Evolutionary conservation across 2,888 invertebrate species (phyloP).

Genomic region (Cheiracanthium punctorium): DNA sequence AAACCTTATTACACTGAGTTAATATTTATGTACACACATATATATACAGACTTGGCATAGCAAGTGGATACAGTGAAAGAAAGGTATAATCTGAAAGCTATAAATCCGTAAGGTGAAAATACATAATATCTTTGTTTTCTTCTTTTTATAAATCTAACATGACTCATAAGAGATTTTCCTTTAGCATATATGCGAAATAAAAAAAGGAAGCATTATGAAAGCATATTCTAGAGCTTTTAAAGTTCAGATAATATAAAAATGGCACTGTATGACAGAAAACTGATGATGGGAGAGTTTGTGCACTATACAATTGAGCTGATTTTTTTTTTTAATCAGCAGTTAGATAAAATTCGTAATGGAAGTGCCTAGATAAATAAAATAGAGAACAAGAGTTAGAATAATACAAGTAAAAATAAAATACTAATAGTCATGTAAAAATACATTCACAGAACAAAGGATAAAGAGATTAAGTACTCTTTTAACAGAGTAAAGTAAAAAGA

Average conservation of each 20-base stretch:
- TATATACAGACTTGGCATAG: background rate
- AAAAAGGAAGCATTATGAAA: background rate
- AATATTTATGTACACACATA: conserved; percentile 5
- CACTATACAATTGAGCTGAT: background rate
- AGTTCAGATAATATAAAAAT: background rate
- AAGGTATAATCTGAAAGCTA: too few relatives aligned
- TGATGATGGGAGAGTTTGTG: background rate
- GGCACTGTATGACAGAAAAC: background rate
- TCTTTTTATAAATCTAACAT: background rate
- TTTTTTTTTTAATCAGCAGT: background rate
- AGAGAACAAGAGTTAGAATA: too few relatives aligned
- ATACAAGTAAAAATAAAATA: too few relatives aligned
- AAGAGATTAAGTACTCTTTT: too few relatives aligned
- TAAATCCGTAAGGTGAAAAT: too few relatives aligned
- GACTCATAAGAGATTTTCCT: background rate
- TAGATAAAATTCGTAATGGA: background rate
- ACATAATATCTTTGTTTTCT: too few relatives aligned
- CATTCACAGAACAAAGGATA: too few relatives aligned
- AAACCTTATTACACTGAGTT: background rate
- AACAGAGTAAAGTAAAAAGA: too few relatives aligned
- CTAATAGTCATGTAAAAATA: too few relatives aligned
- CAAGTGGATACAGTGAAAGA: background rate
- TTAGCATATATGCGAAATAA: background rate
- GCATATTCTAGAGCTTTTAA: background rate
- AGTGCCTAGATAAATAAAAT: conserved; percentile 1